Percentiles rank a stretch among this genome's conserved stretches.
These are phyloP conservation scores for Drosophila ercepeae DNA, from an alignment of 1,140 invertebrate species.

Conservation along the genomic window DNA sequence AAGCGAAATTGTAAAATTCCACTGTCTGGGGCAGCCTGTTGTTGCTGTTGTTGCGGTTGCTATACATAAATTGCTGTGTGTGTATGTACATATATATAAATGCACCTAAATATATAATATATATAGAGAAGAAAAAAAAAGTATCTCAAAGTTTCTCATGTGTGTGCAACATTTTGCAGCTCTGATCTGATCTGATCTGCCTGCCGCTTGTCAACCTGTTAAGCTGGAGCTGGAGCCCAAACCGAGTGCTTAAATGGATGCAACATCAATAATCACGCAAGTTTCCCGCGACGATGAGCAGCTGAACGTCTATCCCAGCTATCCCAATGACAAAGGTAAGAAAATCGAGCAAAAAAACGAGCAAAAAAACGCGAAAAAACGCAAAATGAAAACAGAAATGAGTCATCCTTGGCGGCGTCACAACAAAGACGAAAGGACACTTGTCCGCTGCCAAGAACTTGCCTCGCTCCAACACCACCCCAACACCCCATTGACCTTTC, in stretches of 20 bases:
- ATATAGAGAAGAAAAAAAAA: constrained; percentile 34
- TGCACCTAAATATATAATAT: constrained; percentile 1
- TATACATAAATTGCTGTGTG: constrained; percentile 28
- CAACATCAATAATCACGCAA: constrained; percentile 99
- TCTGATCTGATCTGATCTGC: constrained; percentile 28
- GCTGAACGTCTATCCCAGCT: constrained; percentile 94
- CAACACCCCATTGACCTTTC: constrained; percentile 46
- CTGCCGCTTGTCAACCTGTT: constrained; percentile 39
- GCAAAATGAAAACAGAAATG: constrained; percentile 31
- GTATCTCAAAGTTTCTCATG: constrained; percentile 50
- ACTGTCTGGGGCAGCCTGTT: constrained; percentile 71
- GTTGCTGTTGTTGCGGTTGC: constrained; percentile 37
- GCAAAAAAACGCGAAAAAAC: too few species aligned
- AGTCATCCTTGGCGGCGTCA: constrained; percentile 67
- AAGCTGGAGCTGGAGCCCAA: constrained; percentile 30
- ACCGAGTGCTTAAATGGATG: constrained; percentile 95
- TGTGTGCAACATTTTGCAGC: constrained; percentile 59
- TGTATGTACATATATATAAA: constrained; percentile 19
- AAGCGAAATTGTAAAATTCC: constrained; percentile 81
- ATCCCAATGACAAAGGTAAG: constrained; percentile 95
- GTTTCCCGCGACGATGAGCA: constrained; percentile 98
- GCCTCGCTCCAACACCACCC: not conserved
- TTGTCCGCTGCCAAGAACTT: constrained; percentile 53
- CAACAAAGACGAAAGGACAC: constrained; percentile 72
- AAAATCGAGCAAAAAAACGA: constrained; percentile 9